Base-by-base conservation (phyloP, 2,113 vertebrate genomes). In the Phalacrocorax aristotelis region DNA sequence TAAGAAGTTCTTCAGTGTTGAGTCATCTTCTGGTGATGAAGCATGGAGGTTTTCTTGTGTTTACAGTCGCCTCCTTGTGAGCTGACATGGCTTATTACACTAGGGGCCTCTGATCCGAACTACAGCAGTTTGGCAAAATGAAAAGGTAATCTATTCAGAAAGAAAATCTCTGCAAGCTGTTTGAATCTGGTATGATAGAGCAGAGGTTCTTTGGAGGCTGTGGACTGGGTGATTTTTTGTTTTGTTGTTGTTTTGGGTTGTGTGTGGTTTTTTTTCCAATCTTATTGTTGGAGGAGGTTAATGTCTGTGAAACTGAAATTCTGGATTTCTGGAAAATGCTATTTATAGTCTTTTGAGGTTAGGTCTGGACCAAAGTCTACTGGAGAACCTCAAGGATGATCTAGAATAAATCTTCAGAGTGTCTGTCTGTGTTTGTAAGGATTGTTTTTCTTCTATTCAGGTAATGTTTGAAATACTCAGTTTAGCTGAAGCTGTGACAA, bases 201-300 rank as follows among this genome's bases (percentile, higher is more conserved):
- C 58, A 26, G 44, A 64, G 69, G 11, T 23, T 79, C 38, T 84
- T 68, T 19, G 71, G 61, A 88, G 61, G 20, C 48, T 3, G 0
- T 36, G 46, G 34, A 6, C 11, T 46, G 38, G 36, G 16, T 60
- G 15, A 10, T 22, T 22, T 36, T 18, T 66, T 49, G 30, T 27
- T 26, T 13, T 48, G 2, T 17, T 20, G 7, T 42, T 54, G 7
- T 46, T 75, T 44, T 52, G 32, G 29, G 7, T 48, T 48, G 16
- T 36, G 13, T 44, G 42, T 44, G 3, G 1, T 9, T n/a, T 38
- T 71, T n/a, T 12, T 4, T 3, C 18, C 5, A 13, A 0, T 42
- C 15, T 71, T 36, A 4, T 3, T 55, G 18, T 55, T 90, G 71
- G 30, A 77, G 13, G 18, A 76, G 5, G 14, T 65, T 72, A 19